Percentiles rank a stretch among this genome's conserved stretches.
These are phyloP conservation scores for Cataglyphis livida DNA, from an alignment of 2,888 invertebrate genomes.

Conservation along the genomic window DNA sequence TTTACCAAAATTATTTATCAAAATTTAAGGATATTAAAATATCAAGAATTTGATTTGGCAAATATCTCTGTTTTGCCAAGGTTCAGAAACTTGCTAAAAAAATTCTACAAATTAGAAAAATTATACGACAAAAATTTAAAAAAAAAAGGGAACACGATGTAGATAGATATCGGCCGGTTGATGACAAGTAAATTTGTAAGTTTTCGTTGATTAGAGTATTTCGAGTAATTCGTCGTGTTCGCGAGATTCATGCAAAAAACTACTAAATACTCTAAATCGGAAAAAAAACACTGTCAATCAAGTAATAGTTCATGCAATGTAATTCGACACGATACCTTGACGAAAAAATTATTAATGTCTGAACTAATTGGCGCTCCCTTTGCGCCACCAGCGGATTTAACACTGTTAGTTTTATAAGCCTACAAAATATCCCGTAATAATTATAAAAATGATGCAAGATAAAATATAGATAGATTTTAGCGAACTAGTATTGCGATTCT, in stretches of 20 bases:
- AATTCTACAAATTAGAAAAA: background rate
- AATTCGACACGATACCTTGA: conserved; percentile 73
- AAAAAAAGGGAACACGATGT: background rate
- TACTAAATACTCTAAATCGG: conserved; percentile 63
- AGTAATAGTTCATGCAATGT: conserved; percentile 68
- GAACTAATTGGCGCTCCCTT: conserved; percentile 62
- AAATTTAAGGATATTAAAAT: background rate
- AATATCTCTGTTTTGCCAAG: background rate
- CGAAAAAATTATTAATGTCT: conserved; percentile 61
- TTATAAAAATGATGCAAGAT: conserved; percentile 28
- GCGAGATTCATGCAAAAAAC: conserved; percentile 71
- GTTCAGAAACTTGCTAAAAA: background rate
- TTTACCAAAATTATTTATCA: background rate
- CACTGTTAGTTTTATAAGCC: conserved; percentile 73
- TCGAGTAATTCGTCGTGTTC: conserved; percentile 66
- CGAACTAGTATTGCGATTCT: background rate
- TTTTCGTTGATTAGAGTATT: conserved; percentile 52
- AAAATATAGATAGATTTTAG: background rate
- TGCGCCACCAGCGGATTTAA: conserved; percentile 68
- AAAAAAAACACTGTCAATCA: conserved; percentile 65
- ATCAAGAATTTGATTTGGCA: background rate
- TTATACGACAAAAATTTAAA: background rate
- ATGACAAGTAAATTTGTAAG: conserved; percentile 41
- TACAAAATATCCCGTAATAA: conserved; percentile 70
- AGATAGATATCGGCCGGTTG: background rate